phyloP scores from a whole-genome alignment of 2,888 invertebrate genomes.

The Seladonia tumulorum region DNA sequence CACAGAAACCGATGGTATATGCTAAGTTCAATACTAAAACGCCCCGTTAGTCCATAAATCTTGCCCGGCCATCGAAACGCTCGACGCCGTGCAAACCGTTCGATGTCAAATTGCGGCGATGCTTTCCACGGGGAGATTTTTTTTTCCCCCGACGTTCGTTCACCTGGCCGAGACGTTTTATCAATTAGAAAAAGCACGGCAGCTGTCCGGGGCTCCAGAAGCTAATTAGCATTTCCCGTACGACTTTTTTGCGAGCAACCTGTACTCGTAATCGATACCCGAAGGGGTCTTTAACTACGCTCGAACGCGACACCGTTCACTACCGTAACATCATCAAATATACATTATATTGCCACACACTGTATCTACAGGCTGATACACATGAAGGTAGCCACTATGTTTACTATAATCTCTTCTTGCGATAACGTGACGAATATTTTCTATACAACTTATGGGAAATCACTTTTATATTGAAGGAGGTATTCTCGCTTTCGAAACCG shows the following conservation, averaged over 20 bases:
- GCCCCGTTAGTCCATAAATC: constrained; percentile 54
- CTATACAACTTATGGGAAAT: no score
- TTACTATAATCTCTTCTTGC: no score
- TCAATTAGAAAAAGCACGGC: constrained; percentile 33
- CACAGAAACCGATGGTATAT: constrained; percentile 32
- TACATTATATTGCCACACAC: neutral
- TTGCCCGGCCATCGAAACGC: constrained; percentile 45
- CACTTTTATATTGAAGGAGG: no score
- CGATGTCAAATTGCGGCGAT: constrained; percentile 39
- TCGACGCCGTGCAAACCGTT: constrained; percentile 49
- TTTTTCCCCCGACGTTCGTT: constrained; percentile 14
- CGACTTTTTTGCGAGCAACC: constrained; percentile 12
- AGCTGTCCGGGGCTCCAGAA: constrained; percentile 16
- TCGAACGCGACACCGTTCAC: neutral
- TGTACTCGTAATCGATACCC: neutral
- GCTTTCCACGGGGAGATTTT: constrained; percentile 15
- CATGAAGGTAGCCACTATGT: neutral
- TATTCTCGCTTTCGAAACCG: no score
- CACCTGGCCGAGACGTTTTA: neutral
- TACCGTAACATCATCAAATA: constrained; percentile 2
- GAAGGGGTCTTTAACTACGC: neutral
- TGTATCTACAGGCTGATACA: neutral
- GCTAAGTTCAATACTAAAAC: constrained; percentile 51
- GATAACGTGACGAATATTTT: no score
- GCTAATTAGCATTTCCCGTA: constrained; percentile 44